Evolutionary conservation across 1,140 invertebrate species (phyloP), one percentile per base, ranked within the genome.

Genomic region (Dreissena polymorpha): DNA sequence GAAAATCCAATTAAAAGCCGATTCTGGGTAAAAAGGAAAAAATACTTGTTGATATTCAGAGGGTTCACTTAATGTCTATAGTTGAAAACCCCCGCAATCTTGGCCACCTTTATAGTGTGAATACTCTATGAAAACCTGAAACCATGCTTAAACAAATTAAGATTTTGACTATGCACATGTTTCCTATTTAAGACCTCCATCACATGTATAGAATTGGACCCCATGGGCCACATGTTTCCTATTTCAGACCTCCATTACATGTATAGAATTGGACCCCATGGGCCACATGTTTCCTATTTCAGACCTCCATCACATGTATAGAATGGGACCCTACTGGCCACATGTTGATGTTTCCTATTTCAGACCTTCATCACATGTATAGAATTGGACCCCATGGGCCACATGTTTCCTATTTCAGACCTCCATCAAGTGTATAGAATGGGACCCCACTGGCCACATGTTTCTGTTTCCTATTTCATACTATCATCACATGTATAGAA

Each of bases 241-340:
- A 21, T 85, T 90, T 21, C 84, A 94, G 92, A 91, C 89, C 23
- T 83, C 89, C 10, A 89, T 94, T 21, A 85, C 84, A 16, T 85
- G 83, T 50, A 84, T 95, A 73, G 87, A 94, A 79, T 95, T 94
- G 94, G 93, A 94, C 86, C 93, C 94, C 1, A 91, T 88, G 64
- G 94, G 94, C 60, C 88, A 92, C 13, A 87, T 95, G 14, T 85
- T 95, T 39, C 8, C 78, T 51, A 21, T 85, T 90, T 21, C 84
- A 94, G 92, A 91, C 89, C 23, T 83, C 89, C 10, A 89, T 94
- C 23, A 85, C 84, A 16, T 85, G 83, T 50, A 84, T 95, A 73
- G 87, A 94, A 79, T 95, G 95, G 94, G 93, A 94, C 86, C 93
- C 94, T 0, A 91, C 88, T 63, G 94, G 94, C 60, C 88, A 92